These are phyloP conservation scores for Colletes gigas DNA, from an alignment of 1,140 invertebrate species.

Conservation along the genomic window DNA sequence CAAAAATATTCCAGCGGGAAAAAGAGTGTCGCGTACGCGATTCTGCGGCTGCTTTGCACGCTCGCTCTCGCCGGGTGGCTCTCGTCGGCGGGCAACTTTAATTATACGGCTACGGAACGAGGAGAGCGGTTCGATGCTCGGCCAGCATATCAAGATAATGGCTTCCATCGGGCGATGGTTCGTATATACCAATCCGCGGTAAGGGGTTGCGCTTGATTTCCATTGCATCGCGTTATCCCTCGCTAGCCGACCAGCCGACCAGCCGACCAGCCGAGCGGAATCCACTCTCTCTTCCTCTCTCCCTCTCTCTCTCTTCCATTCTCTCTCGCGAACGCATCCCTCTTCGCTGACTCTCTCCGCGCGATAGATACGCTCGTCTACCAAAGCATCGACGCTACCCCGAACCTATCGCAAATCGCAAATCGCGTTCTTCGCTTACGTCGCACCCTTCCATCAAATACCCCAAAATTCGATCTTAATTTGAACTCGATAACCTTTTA, in stretches of 20 bases:
- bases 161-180: conserved; percentile 67
- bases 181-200: conserved; percentile 65
- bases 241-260: conserved; percentile 16
- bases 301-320: background rate
- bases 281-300: conserved; percentile 2
- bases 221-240: conserved; percentile 70
- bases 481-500: too few species aligned
- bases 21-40: background rate
- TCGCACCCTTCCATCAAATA: background rate
- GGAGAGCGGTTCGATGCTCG: conserved; percentile 65
- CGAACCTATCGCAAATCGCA: background rate
- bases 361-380: background rate
- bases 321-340: background rate
- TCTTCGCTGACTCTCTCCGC: background rate
- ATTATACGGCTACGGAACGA: conserved; percentile 63
- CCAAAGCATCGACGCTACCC: background rate
- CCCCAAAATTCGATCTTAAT: too few species aligned
- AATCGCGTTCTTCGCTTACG: background rate
- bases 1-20: background rate
- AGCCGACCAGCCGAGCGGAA: conserved; percentile 34
- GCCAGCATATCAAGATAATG: conserved; percentile 69
- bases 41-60: background rate
- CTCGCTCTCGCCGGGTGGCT: background rate
- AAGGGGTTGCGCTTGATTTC: conserved; percentile 72
- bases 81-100: conserved; percentile 60